Percentiles rank a stretch among this genome's conserved stretches.
Conservation (phyloP, 2,888 invertebrate genomes). For the Flexamia atlantica region DNA sequence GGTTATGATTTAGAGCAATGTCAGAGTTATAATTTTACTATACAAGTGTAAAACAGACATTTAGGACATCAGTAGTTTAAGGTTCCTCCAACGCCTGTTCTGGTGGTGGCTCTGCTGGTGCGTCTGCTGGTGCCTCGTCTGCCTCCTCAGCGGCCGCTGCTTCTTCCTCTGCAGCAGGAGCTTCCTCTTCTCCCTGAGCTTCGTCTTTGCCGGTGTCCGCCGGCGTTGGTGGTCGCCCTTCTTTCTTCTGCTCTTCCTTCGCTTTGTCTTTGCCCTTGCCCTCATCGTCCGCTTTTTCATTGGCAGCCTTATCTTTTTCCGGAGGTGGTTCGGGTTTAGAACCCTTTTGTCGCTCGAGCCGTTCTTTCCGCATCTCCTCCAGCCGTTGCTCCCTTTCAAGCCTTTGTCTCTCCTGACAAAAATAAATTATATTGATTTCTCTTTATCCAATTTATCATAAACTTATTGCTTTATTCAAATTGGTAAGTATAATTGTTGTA, state of each 20-base stretch:
- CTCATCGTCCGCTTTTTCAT: background rate
- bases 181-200: background rate
- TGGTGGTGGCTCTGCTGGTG: background rate
- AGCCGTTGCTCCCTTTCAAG: constrained; percentile 38
- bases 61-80: too few relatives aligned
- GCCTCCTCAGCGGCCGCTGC: background rate
- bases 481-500: too few relatives aligned
- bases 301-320: background rate
- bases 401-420: constrained; percentile 8
- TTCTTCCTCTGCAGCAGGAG: background rate
- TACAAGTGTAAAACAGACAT: too few relatives aligned
- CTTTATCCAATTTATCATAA: too few relatives aligned
- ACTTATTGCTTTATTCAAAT: too few relatives aligned
- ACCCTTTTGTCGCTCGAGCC: constrained; percentile 16
- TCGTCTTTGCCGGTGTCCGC: background rate
- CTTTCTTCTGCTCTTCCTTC: background rate
- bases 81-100: background rate
- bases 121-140: background rate
- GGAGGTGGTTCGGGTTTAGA: constrained; percentile 23
- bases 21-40: background rate
- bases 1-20: background rate
- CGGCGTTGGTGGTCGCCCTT: background rate
- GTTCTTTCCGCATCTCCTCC: constrained; percentile 24
- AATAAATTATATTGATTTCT: too few relatives aligned
- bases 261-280: background rate